Evolutionary conservation across 2,113 vertebrate genomes (phyloP), one percentile per base, ranked within the genome.

Genomic region (Crypturellus undulatus): DNA sequence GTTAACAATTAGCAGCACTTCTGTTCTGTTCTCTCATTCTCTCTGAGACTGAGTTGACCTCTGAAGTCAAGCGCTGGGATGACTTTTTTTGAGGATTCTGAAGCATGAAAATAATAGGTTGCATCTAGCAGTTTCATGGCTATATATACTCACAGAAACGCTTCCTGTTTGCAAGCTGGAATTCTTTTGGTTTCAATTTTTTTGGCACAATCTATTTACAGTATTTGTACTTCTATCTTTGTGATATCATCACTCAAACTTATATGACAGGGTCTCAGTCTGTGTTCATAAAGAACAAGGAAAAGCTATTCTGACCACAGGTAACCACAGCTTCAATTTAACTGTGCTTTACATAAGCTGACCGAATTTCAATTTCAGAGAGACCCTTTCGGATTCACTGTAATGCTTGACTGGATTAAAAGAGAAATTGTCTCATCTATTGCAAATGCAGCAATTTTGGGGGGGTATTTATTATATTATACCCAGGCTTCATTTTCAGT

Each of bases 81-180:
- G 52, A 84, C 58, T 58, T 90, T 85, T 56, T 89, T 96, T 96
- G 95, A 97, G 94, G 93, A 93, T 67, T 96, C 73, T 64, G 88
- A 94, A 94, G 52, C 68, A 73, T 93, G 92, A 52, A 96, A 97
- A 96, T 96, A 84, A 91, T 77, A 95, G 95, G 83, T 87, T 97
- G 96, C 60, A 36, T 75, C 75, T 67, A 28, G 38, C 80, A 80
- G 80, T 83, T 93, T 90, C 91, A 43, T 92, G 83, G 69, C 73
- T 70, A 47, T 28, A 40, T 22, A 64, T 71, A 68, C 77, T 47
- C 80, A 87, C 64, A 76, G 83, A 71, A 83, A 28, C 32, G 80
- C 49, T 49, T 83, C 69, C 84, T 93, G 47, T 47, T 34, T 90
- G 76, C 90, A 89, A 95, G 60, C 91, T 94, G 36, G 69, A 60